Evolutionary conservation across 2,888 invertebrate species (phyloP), one percentile per base, ranked within the genome.

Genomic region (Epirrhoe tristata): DNA sequence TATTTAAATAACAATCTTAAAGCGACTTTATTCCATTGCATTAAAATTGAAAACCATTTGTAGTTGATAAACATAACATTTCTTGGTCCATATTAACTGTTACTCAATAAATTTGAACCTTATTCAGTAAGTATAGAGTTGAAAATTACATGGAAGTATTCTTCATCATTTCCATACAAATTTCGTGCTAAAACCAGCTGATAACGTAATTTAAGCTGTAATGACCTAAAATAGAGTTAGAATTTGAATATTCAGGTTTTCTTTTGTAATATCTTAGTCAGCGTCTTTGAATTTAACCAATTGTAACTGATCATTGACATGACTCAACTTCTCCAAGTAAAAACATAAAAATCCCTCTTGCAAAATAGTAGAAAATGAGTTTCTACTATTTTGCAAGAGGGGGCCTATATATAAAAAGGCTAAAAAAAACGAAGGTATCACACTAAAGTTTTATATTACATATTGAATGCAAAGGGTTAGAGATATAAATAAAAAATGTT

Each of bases 11-110:
- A 17, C 12, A 14, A 7, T 6, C 5, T 10, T 55, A 55, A 51
- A 59, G 17, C 43, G n/a, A 65, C 59, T 59, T n/a, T 65, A 60
- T 17, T n/a, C 10, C 50, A 55, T 31, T 43, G 56, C 12, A 0
- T 17, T n/a, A 59, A n/a, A 16, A 16, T 43, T 55, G 17, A 55
- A 34, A 43, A 43, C n/a, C 12, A 12, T 51, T 59, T 43, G 32
- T 0, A n/a, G 6, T 10, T 53, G 10, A 16, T 17, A 53, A 36
- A 53, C 64, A 59, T 14, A 65, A 65, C 51, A 60, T 48, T 55
- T 24, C 53, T 24, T 39, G 17, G 6, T 14, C 31, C 31, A 54
- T 48, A 50, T 55, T 7, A 6, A 50, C 43, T 24, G 2, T 46
- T 17, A 16, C 14, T 8, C 6, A 5, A 43, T 34, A 43, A 65